phyloP scores from a whole-genome alignment of 2,888 invertebrate species.

The Drosophila picticornis region DNA sequence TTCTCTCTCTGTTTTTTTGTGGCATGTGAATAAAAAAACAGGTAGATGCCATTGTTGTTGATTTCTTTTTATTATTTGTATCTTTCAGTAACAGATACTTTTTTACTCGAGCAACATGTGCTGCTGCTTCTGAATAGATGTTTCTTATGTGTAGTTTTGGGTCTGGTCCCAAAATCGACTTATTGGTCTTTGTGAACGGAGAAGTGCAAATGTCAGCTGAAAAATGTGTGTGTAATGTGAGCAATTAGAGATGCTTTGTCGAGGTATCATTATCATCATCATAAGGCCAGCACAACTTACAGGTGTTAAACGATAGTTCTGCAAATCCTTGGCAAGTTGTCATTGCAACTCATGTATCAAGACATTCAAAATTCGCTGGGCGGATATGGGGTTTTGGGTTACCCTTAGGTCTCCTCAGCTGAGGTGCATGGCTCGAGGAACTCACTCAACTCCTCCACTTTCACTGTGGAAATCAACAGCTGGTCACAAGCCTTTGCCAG shows the following conservation, averaged over 20 bases:
- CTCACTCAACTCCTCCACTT: slow-evolving; percentile 9
- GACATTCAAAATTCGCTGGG: slow-evolving; percentile 43
- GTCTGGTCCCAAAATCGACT: slow-evolving; percentile 59
- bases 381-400: slow-evolving; percentile 66
- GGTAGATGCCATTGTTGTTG: slow-evolving; percentile 55
- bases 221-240: slow-evolving; percentile 61
- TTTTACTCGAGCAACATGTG: slow-evolving; percentile 65
- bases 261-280: slow-evolving; percentile 57
- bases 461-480: slow-evolving; percentile 40
- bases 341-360: slow-evolving; percentile 47
- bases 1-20: background rate
- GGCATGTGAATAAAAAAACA: slow-evolving; percentile 74
- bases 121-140: slow-evolving; percentile 46
- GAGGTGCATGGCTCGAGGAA: slow-evolving; percentile 9
- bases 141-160: slow-evolving; percentile 22
- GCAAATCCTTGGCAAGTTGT: slow-evolving; percentile 33
- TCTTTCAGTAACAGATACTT: slow-evolving; percentile 71
- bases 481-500: slow-evolving; percentile 49
- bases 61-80: slow-evolving; percentile 29
- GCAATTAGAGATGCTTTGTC: slow-evolving; percentile 57
- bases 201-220: slow-evolving; percentile 75
- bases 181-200: slow-evolving; percentile 69
- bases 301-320: slow-evolving; percentile 66
- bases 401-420: slow-evolving; percentile 18
- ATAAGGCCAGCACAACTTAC: slow-evolving; percentile 35